Percentiles rank a stretch among this genome's conserved stretches.
Conservation (phyloP, 2,797 vertebrate genomes). For the Oryzias sinensis region DNA sequence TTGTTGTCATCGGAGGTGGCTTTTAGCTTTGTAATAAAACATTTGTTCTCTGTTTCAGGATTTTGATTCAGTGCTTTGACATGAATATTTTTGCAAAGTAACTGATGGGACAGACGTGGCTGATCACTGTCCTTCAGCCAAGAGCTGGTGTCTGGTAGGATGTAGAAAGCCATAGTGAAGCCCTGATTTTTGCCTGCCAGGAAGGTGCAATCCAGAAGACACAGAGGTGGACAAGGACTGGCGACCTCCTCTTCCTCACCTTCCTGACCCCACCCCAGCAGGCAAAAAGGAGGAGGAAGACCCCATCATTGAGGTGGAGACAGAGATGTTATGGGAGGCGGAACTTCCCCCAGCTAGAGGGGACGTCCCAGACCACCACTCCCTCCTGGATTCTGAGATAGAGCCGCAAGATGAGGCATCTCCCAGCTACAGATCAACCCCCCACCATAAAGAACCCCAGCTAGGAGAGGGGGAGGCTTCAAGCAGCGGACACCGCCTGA, state of each 20-base stretch:
- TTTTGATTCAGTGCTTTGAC: no score
- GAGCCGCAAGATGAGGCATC: slow-evolving; percentile 53
- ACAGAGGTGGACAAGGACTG: slow-evolving; percentile 37
- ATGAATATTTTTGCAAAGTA: no score
- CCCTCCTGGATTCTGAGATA: slow-evolving; percentile 45
- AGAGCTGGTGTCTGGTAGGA: no score
- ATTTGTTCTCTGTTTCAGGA: no score
- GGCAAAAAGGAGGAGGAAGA: slow-evolving; percentile 27
- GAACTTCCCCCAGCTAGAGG: slow-evolving; percentile 62
- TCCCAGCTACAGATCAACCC: slow-evolving; percentile 15
- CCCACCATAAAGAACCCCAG: neutral
- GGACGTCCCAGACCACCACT: slow-evolving; percentile 61
- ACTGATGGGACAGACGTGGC: no score
- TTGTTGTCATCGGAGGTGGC: no score
- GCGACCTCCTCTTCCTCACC: slow-evolving; percentile 16
- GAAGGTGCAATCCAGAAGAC: slow-evolving; percentile 58
- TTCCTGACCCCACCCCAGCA: slow-evolving; percentile 7
- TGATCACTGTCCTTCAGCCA: no score
- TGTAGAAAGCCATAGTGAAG: no score
- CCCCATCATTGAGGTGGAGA: slow-evolving; percentile 52
- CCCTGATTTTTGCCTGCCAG: slow-evolving; percentile 41
- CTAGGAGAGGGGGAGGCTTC: no score
- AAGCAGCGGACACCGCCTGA: slow-evolving; percentile 5
- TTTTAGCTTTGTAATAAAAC: no score
- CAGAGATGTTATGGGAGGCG: slow-evolving; percentile 67